Evolutionary conservation across 2,113 vertebrate genomes (phyloP), one percentile per base, ranked within the genome.

Genomic region (Oncorhynchus keta): DNA sequence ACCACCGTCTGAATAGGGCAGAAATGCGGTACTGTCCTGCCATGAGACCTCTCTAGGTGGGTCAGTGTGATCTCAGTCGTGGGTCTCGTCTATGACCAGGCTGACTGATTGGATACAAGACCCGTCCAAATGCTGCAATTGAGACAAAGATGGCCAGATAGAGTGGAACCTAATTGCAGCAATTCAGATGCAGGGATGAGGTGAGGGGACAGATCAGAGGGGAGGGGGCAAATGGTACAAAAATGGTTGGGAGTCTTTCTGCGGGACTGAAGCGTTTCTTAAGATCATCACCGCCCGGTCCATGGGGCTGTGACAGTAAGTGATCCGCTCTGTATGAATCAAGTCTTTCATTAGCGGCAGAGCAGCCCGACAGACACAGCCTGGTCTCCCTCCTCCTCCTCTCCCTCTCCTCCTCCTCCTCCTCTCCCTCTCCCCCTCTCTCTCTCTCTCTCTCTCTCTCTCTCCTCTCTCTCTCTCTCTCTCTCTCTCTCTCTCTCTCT

Each of bases 1-100:
- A n/a, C n/a, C 95, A 99, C 97, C 97, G 14, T 99, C 96, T 51
- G 90, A 94, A 72, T 98, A 99, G 61, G 97, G 97, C 72, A 95
- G 92, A 65, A 93, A 98, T 90, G 90, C 95, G 96, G 94, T 98
- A 97, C 81, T 97, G 97, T 87, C 96, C 95, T 68, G 95, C 93
- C 83, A 97, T 84, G 88, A 96, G 81, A 99, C 92, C 81, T 98
- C 96, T 68, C 97, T 2, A 93, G 89, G 83, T 95, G 95, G 80
- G 95, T 97, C 93, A 99, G 84, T 22, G 95, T 97, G 84, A 99
- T 93, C 93, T 98, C 97, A n/a, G 91, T 96, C 91, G 95, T 78
- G 93, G 92, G 85, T 98, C 95, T 99, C 97, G 73, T 96, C 94
- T 72, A 98, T 81, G 55, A 98, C 88, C 83, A 99, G 90, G 75